Percentiles rank a stretch among this genome's conserved stretches.
Evolutionary conservation across 2,888 invertebrate species (phyloP).

Genomic region (Phengaris arion): DNA sequence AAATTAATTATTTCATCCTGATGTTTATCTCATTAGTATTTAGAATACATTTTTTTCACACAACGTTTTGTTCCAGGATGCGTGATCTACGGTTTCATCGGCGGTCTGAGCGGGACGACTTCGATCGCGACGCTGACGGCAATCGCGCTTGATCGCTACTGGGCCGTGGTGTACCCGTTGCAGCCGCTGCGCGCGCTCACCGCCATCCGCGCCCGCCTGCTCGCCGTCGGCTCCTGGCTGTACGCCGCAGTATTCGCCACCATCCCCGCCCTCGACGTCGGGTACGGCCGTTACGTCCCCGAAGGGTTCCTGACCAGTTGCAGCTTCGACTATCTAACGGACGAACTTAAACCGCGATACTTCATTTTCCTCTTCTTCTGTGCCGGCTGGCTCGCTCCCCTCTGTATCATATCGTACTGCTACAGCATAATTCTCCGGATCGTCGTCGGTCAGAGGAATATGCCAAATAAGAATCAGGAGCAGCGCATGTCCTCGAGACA

Average conservation of each 20-base stretch:
- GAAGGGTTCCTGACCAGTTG: conserved; percentile 92
- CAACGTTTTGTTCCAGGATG: conserved; percentile 80
- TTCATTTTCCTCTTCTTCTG: conserved; percentile 88
- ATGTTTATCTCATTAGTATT: background rate
- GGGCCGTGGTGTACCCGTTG: conserved; percentile 89
- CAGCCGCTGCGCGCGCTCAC: conserved; percentile 83
- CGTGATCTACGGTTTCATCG: conserved; percentile 87
- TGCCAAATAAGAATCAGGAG: conserved; percentile 67
- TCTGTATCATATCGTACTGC: conserved; percentile 84
- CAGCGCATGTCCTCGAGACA: conserved; percentile 76
- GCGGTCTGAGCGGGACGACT: conserved; percentile 88
- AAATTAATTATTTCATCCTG: background rate
- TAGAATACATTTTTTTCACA: conserved; percentile 31
- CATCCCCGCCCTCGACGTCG: conserved; percentile 84
- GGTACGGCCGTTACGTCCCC: conserved; percentile 87
- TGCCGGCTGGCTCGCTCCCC: conserved; percentile 87
- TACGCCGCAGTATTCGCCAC: conserved; percentile 85
- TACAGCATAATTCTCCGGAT: conserved; percentile 85
- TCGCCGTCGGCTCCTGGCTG: conserved; percentile 84
- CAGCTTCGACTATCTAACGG: conserved; percentile 90
- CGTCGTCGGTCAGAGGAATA: conserved; percentile 77
- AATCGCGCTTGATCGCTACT: conserved; percentile 90
- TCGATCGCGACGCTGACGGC: conserved; percentile 90
- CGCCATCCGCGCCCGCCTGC: conserved; percentile 79
- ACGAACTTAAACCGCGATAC: conserved; percentile 78